Percentiles rank a stretch among this genome's conserved stretches.
Evolutionary conservation across 2,888 invertebrate genomes (phyloP).

Genomic region (Scaptomyza cyrtandrae): DNA sequence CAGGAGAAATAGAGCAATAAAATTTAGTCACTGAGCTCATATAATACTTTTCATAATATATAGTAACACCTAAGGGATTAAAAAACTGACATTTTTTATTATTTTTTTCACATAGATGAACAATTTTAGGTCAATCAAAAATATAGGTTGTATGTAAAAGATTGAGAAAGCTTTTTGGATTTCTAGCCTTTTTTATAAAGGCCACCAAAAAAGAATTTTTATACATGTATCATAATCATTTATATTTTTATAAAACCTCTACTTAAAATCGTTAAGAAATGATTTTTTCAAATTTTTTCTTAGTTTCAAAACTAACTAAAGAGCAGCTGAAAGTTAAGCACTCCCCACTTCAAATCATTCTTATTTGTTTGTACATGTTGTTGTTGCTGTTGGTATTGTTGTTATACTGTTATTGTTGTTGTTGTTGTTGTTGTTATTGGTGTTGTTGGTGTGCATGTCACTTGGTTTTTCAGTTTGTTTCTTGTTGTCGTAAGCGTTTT

Average conservation of each 20-base stretch:
- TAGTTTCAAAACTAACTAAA: no score
- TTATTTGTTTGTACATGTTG: conserved; percentile 32
- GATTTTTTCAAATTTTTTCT: no score
- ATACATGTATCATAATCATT: no score
- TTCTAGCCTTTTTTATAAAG: no score
- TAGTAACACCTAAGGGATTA: no score
- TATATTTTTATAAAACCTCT: neutral
- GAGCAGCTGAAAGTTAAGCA: neutral
- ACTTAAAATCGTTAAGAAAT: no score
- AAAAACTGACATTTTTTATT: no score
- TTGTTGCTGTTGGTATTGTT: conserved; percentile 34
- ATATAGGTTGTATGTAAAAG: no score
- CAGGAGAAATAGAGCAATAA: neutral
- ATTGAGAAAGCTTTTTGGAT: no score
- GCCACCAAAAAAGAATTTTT: no score
- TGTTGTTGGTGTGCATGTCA: conserved; percentile 48
- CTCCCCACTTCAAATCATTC: neutral
- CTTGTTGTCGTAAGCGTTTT: conserved; percentile 59
- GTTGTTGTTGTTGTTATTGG: neutral
- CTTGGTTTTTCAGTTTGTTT: conserved; percentile 42
- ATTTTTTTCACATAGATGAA: no score
- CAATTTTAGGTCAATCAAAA: no score
- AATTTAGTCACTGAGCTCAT: neutral
- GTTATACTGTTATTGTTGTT: conserved; percentile 28
- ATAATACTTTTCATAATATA: neutral